Evolutionary conservation across 1,140 invertebrate genomes (phyloP), one percentile per base, ranked within the genome.

Genomic region (Orius laevigatus): DNA sequence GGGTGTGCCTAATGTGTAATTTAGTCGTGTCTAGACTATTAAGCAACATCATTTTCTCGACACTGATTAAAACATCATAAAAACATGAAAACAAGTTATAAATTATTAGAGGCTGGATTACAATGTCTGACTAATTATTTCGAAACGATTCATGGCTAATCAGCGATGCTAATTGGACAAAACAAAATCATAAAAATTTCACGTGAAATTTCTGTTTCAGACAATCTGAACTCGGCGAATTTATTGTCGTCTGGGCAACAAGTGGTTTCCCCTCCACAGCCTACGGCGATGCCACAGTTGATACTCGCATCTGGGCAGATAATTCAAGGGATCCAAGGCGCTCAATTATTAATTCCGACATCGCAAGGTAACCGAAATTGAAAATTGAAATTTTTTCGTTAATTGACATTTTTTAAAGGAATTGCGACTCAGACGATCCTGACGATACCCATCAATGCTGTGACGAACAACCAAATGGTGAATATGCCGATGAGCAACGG

Each of bases 361-460:
- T 88, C 87, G 34, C 88, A 91, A 78, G 88, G 89, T 91, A 69
- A 19, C 11, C 11, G 33, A 34, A 34, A 9, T 42, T 19, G 12
- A 45, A 45, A 38, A 16, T 38, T 16, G 3, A 38, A 5, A 38
- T 16, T 38, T 38, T 12, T 16, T 38, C 10, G 3, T n/a, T 38
- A 38, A 38, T 12, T 38, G 10, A n/a, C 10, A 16, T 42, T 53
- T 57, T 50, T 48, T 50, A 38, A 64, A 90, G 87, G 87, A 52
- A 84, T 92, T 58, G 85, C 87, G 14, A 84, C 87, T 11, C 90
- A 93, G 65, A 92, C 88, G 55, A 90, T 95, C 48, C 71, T 95
- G 44, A 93, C 88, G 38, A 93, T 93, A 61, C 89, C 89, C 11
- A 80, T 89, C 14, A 84, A 79, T 60, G 80, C 81, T 63, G 78